Evolutionary conservation across 2,888 invertebrate species (phyloP).

Genomic region (Polydrusus cervinus): DNA sequence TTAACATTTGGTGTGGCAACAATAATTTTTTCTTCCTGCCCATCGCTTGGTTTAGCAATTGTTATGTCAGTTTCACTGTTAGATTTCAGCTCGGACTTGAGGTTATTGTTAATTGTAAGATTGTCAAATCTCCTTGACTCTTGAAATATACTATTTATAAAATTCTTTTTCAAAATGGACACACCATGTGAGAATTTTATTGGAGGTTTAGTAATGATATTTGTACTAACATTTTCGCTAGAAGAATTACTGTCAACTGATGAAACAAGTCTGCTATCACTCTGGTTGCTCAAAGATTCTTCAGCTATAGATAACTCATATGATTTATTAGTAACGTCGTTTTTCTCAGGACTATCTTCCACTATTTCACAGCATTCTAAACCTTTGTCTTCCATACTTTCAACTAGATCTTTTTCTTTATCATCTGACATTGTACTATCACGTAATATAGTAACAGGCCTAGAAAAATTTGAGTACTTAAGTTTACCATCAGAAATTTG

Average conservation of each 20-base stretch:
- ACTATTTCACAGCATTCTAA: conserved; percentile 73
- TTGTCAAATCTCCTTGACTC: conserved; percentile 24
- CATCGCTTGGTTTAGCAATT: conserved; percentile 52
- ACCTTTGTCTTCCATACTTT: conserved; percentile 60
- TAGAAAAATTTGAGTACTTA: conserved; percentile 57
- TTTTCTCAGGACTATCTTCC: conserved; percentile 66
- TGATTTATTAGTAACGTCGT: conserved; percentile 62
- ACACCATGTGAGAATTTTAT: conserved; percentile 71
- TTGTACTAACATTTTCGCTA: conserved; percentile 62
- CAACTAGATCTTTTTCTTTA: neutral
- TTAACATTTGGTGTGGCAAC: conserved; percentile 53
- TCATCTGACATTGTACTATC: conserved; percentile 61
- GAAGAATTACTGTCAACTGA: conserved; percentile 60
- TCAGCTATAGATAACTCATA: conserved; percentile 69
- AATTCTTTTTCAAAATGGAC: conserved; percentile 68
- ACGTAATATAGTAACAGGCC: conserved; percentile 75
- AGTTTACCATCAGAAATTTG: conserved; percentile 75
- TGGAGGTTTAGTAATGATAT: conserved; percentile 59
- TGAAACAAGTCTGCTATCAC: conserved; percentile 70
- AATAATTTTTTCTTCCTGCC: conserved; percentile 55
- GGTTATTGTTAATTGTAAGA: conserved; percentile 28
- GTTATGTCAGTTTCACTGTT: conserved; percentile 46
- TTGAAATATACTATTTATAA: conserved; percentile 36
- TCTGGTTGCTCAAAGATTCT: conserved; percentile 67
- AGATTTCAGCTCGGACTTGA: neutral